These are phyloP conservation scores for Balaenoptera acutorostrata DNA, from an alignment of 2,113 vertebrate genomes.

Conservation along the genomic window DNA sequence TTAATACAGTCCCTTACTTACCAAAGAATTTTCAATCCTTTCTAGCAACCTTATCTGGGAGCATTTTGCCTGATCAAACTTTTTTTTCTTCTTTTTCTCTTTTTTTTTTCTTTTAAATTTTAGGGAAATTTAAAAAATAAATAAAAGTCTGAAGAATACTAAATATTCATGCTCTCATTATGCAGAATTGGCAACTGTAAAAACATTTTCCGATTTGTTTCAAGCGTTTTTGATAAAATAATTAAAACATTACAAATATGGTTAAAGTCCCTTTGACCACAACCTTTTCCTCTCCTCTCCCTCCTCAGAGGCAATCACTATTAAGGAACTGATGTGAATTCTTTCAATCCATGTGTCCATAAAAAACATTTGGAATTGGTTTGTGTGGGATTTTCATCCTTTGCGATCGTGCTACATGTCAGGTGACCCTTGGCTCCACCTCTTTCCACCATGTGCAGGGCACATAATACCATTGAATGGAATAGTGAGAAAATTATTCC, in stretches of 20 bases:
- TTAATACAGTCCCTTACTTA: not conserved
- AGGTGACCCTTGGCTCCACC: not conserved
- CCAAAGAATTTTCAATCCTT: not conserved
- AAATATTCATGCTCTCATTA: not conserved
- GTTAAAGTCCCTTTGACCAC: not conserved
- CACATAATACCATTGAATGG: not conserved
- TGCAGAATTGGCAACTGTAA: not conserved
- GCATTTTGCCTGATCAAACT: not conserved
- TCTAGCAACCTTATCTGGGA: not conserved
- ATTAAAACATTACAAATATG: not conserved
- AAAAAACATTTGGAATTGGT: not conserved
- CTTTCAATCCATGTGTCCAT: not conserved
- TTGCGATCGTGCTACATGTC: not conserved
- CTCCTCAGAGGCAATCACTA: not conserved
- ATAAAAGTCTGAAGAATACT: not conserved
- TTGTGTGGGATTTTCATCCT: not conserved
- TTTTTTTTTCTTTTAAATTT: not conserved
- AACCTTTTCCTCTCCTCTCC: not conserved
- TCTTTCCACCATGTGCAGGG: not conserved
- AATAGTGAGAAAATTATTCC: not conserved
- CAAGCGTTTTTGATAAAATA: slow-evolving; percentile 8
- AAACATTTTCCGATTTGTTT: not conserved
- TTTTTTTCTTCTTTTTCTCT: not conserved
- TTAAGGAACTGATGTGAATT: not conserved
- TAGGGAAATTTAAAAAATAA: not conserved